Percentiles rank a stretch among this genome's conserved stretches.
Evolutionary conservation across 1,140 invertebrate species (phyloP).

Genomic region (Scaptomyza graminum): DNA sequence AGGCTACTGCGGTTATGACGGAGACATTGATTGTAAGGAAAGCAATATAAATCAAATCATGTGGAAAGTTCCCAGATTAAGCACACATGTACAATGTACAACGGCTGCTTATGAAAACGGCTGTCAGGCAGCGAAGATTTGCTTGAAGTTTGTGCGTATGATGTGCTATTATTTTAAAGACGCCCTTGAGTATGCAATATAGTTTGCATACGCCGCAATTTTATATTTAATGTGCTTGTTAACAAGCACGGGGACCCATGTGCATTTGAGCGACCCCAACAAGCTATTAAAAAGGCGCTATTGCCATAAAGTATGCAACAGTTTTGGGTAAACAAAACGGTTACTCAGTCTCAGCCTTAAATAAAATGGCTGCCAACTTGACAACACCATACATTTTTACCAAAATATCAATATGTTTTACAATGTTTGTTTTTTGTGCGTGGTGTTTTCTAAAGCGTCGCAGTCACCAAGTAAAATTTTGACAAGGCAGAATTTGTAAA

Average conservation of each 20-base stretch:
- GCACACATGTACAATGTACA: constrained; percentile 1
- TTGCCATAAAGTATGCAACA: constrained; percentile 34
- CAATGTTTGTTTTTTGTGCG: constrained; percentile 15
- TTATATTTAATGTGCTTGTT: constrained; percentile 54
- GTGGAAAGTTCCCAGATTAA: constrained; percentile 29
- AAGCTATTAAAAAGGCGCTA: constrained; percentile 34
- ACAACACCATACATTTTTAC: not conserved
- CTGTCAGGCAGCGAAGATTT: constrained; percentile 12
- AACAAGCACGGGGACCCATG: constrained; percentile 24
- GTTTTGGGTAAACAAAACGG: constrained; percentile 46
- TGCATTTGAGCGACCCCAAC: constrained; percentile 7
- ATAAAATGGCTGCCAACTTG: not conserved
- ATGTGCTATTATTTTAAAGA: constrained; percentile 25
- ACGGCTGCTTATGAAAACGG: not conserved
- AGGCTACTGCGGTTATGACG: constrained; percentile 9
- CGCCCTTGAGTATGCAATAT: constrained; percentile 44
- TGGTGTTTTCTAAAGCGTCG: constrained; percentile 2
- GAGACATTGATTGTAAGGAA: not conserved
- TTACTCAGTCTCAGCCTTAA: constrained; percentile 16
- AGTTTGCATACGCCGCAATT: constrained; percentile 57
- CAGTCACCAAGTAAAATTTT: constrained; percentile 46
- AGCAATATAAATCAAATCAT: constrained; percentile 23
- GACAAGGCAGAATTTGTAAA: constrained; percentile 34
- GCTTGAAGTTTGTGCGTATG: not conserved
- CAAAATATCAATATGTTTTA: constrained; percentile 27